These are phyloP conservation scores for Pedicia rivosa DNA, from an alignment of 2,888 invertebrate species.

Conservation along the genomic window DNA sequence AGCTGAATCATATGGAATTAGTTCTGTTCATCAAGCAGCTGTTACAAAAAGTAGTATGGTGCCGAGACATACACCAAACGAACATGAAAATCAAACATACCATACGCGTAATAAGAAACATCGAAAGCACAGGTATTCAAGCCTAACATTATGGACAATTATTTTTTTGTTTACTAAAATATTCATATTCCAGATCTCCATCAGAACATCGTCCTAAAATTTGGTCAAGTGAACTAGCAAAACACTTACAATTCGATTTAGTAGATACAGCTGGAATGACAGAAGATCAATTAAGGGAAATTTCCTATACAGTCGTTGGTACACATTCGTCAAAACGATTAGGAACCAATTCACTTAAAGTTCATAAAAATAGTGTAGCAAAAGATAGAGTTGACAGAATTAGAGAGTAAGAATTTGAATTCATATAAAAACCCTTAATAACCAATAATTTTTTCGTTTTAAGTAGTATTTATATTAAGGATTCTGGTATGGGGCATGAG, in stretches of 20 bases:
- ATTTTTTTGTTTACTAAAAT: neutral
- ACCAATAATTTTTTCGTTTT: neutral
- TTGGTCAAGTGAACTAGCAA: conserved; percentile 61
- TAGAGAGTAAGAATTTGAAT: conserved; percentile 24
- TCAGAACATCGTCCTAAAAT: conserved; percentile 53
- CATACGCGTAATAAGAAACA: conserved; percentile 24
- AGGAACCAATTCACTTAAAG: conserved; percentile 27
- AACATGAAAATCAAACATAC: conserved; percentile 38
- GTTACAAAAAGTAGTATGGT: conserved; percentile 43
- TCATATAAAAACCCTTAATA: neutral
- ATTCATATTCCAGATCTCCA: conserved; percentile 47
- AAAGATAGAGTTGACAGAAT: conserved; percentile 31
- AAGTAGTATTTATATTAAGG: conserved; percentile 4
- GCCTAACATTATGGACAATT: neutral
- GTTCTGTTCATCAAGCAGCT: conserved; percentile 50
- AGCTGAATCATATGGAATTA: conserved; percentile 37
- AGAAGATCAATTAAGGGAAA: conserved; percentile 70
- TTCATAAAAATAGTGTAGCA: conserved; percentile 29
- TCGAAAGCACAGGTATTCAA: conserved; percentile 40
- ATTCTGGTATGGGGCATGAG: neutral
- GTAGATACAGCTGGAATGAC: conserved; percentile 83
- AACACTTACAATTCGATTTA: conserved; percentile 75
- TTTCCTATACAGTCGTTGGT: conserved; percentile 78
- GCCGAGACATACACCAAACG: conserved; percentile 29
- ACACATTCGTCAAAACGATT: conserved; percentile 32